Percentiles rank a stretch among this genome's conserved stretches.
These are phyloP conservation scores for Proterorhinus semilunaris DNA, from an alignment of 2,113 vertebrate species.

Conservation along the genomic window DNA sequence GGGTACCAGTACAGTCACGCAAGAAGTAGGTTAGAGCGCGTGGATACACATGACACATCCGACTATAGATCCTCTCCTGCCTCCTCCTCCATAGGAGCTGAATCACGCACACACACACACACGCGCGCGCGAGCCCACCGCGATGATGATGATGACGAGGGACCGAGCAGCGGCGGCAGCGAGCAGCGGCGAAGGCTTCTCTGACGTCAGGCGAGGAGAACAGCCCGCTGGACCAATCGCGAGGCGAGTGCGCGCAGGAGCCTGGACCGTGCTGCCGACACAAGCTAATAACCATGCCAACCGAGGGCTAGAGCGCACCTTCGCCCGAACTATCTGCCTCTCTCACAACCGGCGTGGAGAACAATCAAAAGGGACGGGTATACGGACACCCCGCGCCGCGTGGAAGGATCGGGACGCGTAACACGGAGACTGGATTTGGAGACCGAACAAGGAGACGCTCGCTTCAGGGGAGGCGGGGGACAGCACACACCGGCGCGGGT, in stretches of 20 bases:
- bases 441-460: constrained; percentile 6
- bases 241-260: constrained; percentile 56
- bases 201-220: constrained; percentile 68
- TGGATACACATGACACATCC: neutral
- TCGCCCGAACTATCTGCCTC: constrained; percentile 19
- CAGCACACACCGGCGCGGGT: constrained; percentile 52
- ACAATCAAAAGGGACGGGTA: too few relatives aligned
- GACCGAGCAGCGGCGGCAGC: constrained; percentile 44
- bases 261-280: constrained; percentile 59
- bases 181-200: constrained; percentile 54
- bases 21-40: neutral
- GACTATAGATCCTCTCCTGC: neutral
- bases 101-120: constrained; percentile 24
- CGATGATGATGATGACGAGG: constrained; percentile 47
- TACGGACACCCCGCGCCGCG: neutral
- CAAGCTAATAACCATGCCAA: constrained; percentile 69
- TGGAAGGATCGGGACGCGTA: neutral
- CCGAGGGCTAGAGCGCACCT: constrained; percentile 52
- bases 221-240: constrained; percentile 62
- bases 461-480: constrained; percentile 37
- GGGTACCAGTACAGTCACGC: neutral
- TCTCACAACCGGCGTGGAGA: constrained; percentile 25
- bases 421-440: constrained; percentile 27
- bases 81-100: neutral
- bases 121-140: constrained; percentile 4